phyloP scores from a whole-genome alignment of 37 sponge, comb jelly and placozoan species.

The Diacarnus erythraeanus region DNA sequence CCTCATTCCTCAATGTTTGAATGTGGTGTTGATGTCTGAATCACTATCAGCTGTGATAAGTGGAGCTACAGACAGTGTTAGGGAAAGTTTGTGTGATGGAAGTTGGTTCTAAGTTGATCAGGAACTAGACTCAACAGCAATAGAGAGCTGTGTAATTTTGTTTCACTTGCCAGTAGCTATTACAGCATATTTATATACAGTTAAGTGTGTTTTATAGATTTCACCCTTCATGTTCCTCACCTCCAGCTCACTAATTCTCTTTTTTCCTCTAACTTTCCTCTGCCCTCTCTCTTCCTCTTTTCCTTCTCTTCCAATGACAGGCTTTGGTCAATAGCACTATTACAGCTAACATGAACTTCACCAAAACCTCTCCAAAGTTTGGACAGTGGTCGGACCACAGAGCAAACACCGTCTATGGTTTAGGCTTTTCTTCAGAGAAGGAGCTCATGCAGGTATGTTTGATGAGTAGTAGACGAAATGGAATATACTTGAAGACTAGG shows the following conservation, averaged over 20 bases:
- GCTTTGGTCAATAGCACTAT: conserved; percentile 91
- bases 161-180: too few species aligned
- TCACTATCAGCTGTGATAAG: too few species aligned
- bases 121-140: too few species aligned
- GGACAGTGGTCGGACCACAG: conserved; percentile 98
- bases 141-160: too few species aligned
- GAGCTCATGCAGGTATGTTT: conserved; percentile 72
- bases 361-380: conserved; percentile 96
- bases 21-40: too few species aligned
- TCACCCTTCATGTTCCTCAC: background rate
- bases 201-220: background rate
- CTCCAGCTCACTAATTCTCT: background rate
- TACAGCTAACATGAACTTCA: conserved; percentile 95
- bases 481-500: too few species aligned
- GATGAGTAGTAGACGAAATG: too few species aligned
- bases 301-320: conserved; percentile 15
- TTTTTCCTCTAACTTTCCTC: background rate
- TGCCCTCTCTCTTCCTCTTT: background rate
- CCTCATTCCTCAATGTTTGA: too few species aligned
- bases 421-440: conserved; percentile 86
- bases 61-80: too few species aligned
- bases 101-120: too few species aligned
- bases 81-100: too few species aligned
- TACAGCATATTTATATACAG: background rate
- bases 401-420: conserved; percentile 91